Conservation (phyloP, 2,113 vertebrate species). For the Sapayoa aenigma region DNA sequence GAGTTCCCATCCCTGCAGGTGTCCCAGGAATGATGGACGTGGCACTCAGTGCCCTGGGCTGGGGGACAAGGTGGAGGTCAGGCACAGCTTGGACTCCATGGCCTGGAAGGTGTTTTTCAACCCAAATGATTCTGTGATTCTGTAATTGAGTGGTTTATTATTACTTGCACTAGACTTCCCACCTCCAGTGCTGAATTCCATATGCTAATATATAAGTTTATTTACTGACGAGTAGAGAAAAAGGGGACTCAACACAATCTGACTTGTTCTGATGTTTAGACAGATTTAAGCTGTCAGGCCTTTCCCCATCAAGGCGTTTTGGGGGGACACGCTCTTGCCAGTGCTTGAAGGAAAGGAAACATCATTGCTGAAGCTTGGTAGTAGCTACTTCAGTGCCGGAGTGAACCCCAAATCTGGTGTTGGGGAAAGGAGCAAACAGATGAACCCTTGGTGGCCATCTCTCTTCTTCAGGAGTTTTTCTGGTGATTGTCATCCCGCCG, state of each 20-base stretch:
- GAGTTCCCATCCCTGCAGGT: background rate
- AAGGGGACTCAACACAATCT: background rate
- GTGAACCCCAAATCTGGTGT: background rate
- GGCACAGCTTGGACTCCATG: background rate
- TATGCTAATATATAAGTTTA: background rate
- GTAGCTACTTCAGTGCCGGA: background rate
- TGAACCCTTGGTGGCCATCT: rapidly evolving
- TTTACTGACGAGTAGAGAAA: background rate
- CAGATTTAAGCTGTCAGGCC: background rate
- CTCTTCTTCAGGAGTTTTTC: background rate
- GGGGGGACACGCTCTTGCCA: background rate
- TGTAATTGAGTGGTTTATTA: background rate
- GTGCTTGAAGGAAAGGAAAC: background rate
- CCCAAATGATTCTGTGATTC: background rate
- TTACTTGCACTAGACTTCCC: background rate
- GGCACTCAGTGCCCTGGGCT: background rate
- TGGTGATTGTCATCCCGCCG: background rate
- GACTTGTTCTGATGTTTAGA: background rate
- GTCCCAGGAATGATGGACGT: background rate
- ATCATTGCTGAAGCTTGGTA: background rate
- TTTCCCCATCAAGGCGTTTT: background rate
- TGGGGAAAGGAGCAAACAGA: background rate
- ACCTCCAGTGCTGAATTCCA: background rate
- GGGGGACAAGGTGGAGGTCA: background rate
- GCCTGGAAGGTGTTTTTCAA: background rate